Percentiles rank a stretch among this genome's conserved stretches.
phyloP scores from a whole-genome alignment of 2,888 invertebrate species.

The Stenodema calcarata region DNA sequence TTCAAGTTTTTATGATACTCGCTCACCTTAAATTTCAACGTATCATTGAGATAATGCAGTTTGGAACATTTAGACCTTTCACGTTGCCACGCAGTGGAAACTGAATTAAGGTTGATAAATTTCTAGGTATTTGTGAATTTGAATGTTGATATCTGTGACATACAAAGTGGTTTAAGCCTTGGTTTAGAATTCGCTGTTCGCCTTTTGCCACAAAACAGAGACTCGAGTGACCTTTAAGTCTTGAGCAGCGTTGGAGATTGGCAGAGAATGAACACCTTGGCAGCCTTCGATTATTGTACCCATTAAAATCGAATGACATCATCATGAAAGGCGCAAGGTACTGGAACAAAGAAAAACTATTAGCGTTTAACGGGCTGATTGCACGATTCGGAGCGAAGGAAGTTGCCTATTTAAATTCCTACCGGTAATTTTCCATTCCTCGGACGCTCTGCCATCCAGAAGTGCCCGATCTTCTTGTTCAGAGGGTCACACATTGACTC shows the following conservation, averaged over 20 bases:
- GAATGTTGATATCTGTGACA: no score
- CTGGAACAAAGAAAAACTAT: background rate
- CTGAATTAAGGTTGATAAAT: no score
- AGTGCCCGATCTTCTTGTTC: background rate
- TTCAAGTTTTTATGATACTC: no score
- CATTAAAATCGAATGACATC: background rate
- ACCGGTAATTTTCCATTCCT: background rate
- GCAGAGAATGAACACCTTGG: background rate
- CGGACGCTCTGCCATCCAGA: background rate
- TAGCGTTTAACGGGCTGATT: background rate
- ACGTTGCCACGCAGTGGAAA: no score
- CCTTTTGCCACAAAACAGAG: background rate
- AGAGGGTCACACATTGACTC: background rate
- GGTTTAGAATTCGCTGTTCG: no score
- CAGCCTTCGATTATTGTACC: background rate
- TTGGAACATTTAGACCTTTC: no score
- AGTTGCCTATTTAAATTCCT: background rate
- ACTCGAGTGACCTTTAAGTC: background rate
- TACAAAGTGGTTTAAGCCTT: no score
- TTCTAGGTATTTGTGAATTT: no score
- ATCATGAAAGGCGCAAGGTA: background rate
- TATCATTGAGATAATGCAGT: no score
- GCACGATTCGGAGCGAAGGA: background rate
- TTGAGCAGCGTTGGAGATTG: background rate
- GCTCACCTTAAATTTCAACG: no score